These are phyloP conservation scores for Agonopterix subpropinquella DNA, from an alignment of 2,888 invertebrate genomes.

Conservation along the genomic window DNA sequence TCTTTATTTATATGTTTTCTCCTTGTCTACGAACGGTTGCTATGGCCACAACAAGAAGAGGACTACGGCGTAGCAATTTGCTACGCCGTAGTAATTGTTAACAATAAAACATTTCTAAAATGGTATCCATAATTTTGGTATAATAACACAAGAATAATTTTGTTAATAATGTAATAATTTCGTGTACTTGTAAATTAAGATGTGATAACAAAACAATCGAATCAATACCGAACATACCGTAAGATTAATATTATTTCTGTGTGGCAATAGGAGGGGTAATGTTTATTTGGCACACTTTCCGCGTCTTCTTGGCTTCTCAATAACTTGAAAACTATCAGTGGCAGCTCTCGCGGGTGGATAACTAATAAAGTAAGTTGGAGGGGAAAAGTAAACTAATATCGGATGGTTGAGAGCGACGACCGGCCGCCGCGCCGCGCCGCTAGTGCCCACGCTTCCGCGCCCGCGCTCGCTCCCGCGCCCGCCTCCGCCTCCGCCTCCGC, in stretches of 20 bases:
- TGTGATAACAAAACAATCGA: too few relatives aligned
- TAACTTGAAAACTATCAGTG: conserved; percentile 66
- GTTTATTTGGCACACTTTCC: conserved; percentile 16
- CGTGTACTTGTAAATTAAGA: too few relatives aligned
- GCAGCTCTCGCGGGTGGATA: conserved; percentile 58
- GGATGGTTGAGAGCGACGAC: conserved; percentile 52
- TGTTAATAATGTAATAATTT: too few relatives aligned
- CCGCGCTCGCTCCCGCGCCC: conserved; percentile 28
- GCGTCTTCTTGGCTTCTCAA: conserved; percentile 53
- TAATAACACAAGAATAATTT: too few relatives aligned
- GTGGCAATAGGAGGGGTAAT: conserved; percentile 7
- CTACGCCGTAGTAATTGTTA: too few relatives aligned
- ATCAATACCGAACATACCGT: too few relatives aligned
- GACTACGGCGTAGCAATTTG: too few relatives aligned
- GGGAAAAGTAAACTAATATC: conserved; percentile 77
- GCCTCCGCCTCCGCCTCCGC: conserved; percentile 15
- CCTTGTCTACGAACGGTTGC: too few relatives aligned
- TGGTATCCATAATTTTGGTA: too few relatives aligned
- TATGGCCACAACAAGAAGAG: too few relatives aligned
- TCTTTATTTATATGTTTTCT: too few relatives aligned
- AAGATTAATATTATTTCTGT: conserved; percentile 2
- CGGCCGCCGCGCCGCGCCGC: conserved; percentile 35
- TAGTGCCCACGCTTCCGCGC: conserved; percentile 17
- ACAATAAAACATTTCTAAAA: too few relatives aligned
- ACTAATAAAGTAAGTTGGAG: conserved; percentile 74